Evolutionary conservation across 2,888 invertebrate species (phyloP).

Genomic region (Idaea aversata): DNA sequence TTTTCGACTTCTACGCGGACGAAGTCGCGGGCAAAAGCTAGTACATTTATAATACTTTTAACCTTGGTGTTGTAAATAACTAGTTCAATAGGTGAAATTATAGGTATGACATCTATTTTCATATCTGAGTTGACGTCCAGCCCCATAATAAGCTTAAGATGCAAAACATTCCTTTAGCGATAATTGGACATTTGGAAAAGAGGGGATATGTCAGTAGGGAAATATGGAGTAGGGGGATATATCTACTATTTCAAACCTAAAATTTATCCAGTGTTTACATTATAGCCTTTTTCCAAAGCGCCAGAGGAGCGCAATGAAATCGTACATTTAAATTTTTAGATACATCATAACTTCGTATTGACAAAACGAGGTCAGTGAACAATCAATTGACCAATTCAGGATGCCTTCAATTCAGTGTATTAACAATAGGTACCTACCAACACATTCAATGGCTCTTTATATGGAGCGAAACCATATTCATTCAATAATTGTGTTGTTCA

Average conservation of each 20-base stretch:
- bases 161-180: too few species aligned
- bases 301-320: background rate
- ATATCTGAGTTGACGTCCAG: too few species aligned
- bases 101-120: background rate
- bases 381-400: conserved; percentile 35
- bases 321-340: background rate
- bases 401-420: conserved; percentile 35
- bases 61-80: background rate
- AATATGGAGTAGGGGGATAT: too few species aligned
- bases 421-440: conserved; percentile 26
- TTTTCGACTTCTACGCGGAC: too few species aligned
- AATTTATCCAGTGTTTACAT: conserved; percentile 7
- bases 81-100: background rate
- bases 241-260: too few species aligned
- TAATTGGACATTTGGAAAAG: too few species aligned
- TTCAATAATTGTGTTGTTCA: background rate
- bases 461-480: background rate
- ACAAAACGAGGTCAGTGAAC: conserved; percentile 22
- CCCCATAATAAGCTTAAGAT: too few species aligned
- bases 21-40: too few species aligned
- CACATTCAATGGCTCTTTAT: background rate
- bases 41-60: background rate
- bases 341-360: background rate
- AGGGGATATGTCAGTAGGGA: too few species aligned
- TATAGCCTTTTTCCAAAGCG: background rate